These are phyloP conservation scores for Sialia sialis DNA, from an alignment of 2,113 vertebrate genomes.

Conservation along the genomic window DNA sequence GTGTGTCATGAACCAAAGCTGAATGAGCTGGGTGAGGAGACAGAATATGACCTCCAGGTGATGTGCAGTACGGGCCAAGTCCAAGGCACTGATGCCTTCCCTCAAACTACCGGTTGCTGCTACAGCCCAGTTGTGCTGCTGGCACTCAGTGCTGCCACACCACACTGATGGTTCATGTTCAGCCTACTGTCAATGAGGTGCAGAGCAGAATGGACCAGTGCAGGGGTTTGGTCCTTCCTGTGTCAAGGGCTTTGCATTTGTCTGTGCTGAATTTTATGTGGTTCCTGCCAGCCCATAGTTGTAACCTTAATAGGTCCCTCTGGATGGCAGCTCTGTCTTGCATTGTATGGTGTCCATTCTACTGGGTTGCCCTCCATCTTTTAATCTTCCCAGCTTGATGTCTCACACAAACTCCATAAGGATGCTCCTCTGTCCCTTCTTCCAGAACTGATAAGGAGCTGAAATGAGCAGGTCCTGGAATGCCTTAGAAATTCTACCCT, in stretches of 20 bases:
- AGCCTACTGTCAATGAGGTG: accelerated
- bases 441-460: not conserved
- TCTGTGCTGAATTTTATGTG: not conserved
- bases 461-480: not conserved
- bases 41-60: not conserved
- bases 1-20: not conserved
- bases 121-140: not conserved
- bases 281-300: accelerated
- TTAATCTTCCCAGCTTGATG: not conserved
- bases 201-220: not conserved
- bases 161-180: not conserved
- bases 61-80: not conserved
- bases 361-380: not conserved
- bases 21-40: not conserved
- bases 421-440: not conserved
- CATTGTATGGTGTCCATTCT: not conserved
- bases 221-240: not conserved
- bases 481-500: not conserved
- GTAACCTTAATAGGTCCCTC: not conserved
- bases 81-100: not conserved
- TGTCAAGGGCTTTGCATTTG: not conserved
- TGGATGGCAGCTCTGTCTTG: not conserved
- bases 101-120: not conserved
- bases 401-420: not conserved
- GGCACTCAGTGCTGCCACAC: not conserved